A percentile compares a stretch with the other conserved stretches of the same genome.
phyloP scores from a whole-genome alignment of 1,140 invertebrate species.

The Limonius californicus region DNA sequence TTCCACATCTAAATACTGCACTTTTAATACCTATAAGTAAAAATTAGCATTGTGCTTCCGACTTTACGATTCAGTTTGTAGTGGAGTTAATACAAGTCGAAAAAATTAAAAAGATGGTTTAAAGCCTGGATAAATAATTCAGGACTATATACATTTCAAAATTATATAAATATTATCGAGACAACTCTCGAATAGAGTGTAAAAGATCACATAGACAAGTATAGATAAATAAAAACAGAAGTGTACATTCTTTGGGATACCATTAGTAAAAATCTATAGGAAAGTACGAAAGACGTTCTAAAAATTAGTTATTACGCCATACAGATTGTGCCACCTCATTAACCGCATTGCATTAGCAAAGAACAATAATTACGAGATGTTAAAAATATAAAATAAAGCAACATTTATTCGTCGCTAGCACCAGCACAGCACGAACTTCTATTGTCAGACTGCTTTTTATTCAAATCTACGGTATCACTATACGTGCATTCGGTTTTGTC shows the following conservation, averaged over 20 bases:
- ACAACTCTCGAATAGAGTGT: too few species aligned
- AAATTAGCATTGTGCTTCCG: not conserved
- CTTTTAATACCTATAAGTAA: not conserved
- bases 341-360: not conserved
- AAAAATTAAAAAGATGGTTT: not conserved
- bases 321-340: not conserved
- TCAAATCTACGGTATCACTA: constrained; percentile 45
- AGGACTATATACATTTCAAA: not conserved
- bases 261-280: too few species aligned
- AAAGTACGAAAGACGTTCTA: too few species aligned
- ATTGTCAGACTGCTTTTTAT: constrained; percentile 38
- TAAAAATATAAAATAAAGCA: not conserved
- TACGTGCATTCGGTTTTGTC: constrained; percentile 36
- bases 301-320: too few species aligned
- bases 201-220: too few species aligned
- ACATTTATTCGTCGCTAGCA: constrained; percentile 32
- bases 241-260: too few species aligned
- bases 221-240: too few species aligned
- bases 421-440: constrained; percentile 42
- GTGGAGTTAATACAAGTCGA: not conserved
- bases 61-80: not conserved
- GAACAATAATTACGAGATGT: not conserved
- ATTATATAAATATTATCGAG: not conserved
- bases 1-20: not conserved
- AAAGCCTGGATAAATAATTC: too few species aligned